Evolutionary conservation across 1,140 invertebrate species (phyloP).

Genomic region (Heliconius eleuchia): DNA sequence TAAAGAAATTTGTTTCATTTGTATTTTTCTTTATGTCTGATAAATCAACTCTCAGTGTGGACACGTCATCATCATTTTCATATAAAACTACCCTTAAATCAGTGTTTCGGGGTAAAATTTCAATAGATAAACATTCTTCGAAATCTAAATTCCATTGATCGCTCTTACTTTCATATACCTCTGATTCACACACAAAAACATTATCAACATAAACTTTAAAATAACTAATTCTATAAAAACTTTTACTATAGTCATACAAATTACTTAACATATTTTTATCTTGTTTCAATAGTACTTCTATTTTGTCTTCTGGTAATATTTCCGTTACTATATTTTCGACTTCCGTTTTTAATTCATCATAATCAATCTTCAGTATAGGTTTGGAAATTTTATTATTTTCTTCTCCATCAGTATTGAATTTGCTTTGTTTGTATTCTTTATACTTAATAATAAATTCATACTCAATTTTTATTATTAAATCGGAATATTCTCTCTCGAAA

Average conservation of each 20-base stretch:
- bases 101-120: conserved; percentile 63
- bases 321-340: conserved; percentile 54
- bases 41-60: conserved; percentile 47
- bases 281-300: conserved; percentile 49
- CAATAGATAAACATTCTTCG: conserved; percentile 59
- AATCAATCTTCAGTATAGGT: conserved; percentile 63
- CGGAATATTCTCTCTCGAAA: conserved; percentile 62
- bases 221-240: conserved; percentile 38
- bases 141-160: conserved; percentile 46
- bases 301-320: conserved; percentile 47
- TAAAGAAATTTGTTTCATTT: conserved; percentile 37
- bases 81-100: conserved; percentile 52
- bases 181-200: conserved; percentile 68
- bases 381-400: conserved; percentile 47
- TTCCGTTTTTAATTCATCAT: conserved; percentile 55
- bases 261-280: conserved; percentile 45
- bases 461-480: conserved; percentile 65
- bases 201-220: conserved; percentile 67
- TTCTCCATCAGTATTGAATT: conserved; percentile 44
- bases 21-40: conserved; percentile 48
- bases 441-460: conserved; percentile 64
- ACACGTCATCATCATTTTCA: conserved; percentile 59
- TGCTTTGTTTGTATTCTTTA: conserved; percentile 59
- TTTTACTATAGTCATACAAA: neutral
- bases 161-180: conserved; percentile 45